Conservation (phyloP, 2,113 vertebrate genomes). For the Pseudorasbora parva region DNA sequence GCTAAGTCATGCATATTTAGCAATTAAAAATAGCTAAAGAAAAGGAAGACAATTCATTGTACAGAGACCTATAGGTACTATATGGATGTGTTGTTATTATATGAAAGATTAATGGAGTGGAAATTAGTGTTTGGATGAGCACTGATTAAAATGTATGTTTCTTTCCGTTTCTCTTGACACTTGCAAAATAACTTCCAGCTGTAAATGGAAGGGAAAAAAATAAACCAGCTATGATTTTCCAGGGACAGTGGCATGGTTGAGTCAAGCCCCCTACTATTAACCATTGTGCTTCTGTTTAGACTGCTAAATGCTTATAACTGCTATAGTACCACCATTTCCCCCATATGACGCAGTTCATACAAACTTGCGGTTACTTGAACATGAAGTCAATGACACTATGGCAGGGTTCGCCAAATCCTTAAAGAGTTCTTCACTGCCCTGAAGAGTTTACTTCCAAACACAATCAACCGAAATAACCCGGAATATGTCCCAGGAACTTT, state of each 20-base stretch:
- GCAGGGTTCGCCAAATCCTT: background rate
- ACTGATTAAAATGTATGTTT: slow-evolving; percentile 1
- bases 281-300: slow-evolving; percentile 1
- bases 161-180: background rate
- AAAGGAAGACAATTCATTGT: background rate
- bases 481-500: too few relatives aligned
- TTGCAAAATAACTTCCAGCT: background rate
- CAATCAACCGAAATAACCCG: background rate
- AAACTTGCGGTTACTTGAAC: background rate
- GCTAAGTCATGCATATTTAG: slow-evolving; percentile 35
- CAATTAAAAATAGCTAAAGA: background rate
- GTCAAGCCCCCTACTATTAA: slow-evolving; percentile 8
- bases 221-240: background rate
- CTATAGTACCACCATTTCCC: background rate
- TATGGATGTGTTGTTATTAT: background rate
- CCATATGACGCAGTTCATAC: slow-evolving; percentile 5
- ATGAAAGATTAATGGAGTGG: background rate
- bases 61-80: background rate
- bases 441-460: background rate
- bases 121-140: slow-evolving; percentile 11
- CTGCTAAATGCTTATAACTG: background rate
- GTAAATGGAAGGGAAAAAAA: slow-evolving; percentile 14
- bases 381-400: background rate
- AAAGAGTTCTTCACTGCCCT: background rate
- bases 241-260: background rate